Percentiles rank a stretch among this genome's conserved stretches.
These are phyloP conservation scores for Carettochelys insculpta DNA, from an alignment of 2,113 vertebrate species.

Conservation along the genomic window DNA sequence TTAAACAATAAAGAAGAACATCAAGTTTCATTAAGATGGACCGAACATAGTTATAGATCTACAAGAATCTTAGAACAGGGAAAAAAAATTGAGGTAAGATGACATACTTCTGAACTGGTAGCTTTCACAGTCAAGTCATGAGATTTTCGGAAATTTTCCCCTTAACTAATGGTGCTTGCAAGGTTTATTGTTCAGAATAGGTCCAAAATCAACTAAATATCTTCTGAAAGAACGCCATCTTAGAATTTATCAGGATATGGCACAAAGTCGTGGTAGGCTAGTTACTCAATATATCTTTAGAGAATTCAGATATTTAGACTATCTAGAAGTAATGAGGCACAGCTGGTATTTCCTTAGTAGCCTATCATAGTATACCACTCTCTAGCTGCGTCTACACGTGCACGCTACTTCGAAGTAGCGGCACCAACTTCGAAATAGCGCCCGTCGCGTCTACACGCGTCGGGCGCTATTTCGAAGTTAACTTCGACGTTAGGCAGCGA, in stretches of 20 bases:
- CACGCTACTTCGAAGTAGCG: too few species aligned
- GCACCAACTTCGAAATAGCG: too few species aligned
- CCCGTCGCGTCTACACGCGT: too few species aligned
- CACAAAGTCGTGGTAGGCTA: not conserved
- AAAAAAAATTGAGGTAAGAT: not conserved
- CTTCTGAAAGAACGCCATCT: not conserved
- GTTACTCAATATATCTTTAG: not conserved
- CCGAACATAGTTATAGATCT: not conserved
- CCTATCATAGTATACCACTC: rapidly evolving
- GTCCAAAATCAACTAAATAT: not conserved
- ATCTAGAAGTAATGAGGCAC: not conserved
- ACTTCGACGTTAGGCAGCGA: too few species aligned
- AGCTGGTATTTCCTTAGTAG: rapidly evolving
- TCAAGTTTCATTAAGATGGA: rapidly evolving
- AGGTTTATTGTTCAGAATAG: not conserved
- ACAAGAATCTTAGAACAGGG: not conserved
- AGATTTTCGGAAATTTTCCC: not conserved
- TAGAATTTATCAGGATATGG: not conserved
- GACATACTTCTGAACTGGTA: rapidly evolving
- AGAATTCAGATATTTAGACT: not conserved
- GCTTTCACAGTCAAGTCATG: not conserved
- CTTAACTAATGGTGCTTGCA: rapidly evolving
- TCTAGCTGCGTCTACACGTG: not conserved
- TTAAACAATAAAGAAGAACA: rapidly evolving
- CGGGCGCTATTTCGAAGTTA: too few species aligned